A percentile compares a stretch with the other conserved stretches of the same genome.
These are phyloP conservation scores for Idaea dimidiata DNA, from an alignment of 2,888 invertebrate species.

Conservation along the genomic window DNA sequence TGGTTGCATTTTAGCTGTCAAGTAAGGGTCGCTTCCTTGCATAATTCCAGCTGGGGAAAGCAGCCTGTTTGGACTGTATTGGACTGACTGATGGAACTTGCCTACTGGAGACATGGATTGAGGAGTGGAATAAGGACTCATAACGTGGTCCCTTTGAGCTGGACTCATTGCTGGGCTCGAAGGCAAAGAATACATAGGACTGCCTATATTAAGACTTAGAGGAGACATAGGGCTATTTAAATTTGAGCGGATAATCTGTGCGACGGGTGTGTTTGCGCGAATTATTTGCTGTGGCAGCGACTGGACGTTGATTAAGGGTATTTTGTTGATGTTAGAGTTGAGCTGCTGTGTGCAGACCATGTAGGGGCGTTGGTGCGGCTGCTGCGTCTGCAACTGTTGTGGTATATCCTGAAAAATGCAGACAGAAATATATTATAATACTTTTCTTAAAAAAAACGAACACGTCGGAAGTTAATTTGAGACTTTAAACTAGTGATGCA, in stretches of 20 bases:
- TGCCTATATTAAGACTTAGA: conserved; percentile 57
- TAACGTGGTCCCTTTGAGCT: conserved; percentile 53
- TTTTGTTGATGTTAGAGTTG: conserved; percentile 34
- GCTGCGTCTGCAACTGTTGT: conserved; percentile 39
- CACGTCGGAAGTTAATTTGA: not conserved
- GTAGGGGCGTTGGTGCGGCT: conserved; percentile 37
- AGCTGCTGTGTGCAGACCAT: conserved; percentile 45
- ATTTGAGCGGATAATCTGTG: conserved; percentile 34
- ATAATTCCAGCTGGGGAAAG: conserved; percentile 55
- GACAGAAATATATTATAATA: conserved; percentile 31
- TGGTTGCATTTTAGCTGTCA: conserved; percentile 65
- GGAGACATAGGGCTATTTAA: conserved; percentile 59
- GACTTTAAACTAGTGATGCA: not conserved
- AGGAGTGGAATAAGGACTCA: conserved; percentile 66
- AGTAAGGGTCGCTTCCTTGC: conserved; percentile 65
- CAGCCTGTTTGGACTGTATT: conserved; percentile 56
- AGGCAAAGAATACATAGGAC: conserved; percentile 64
- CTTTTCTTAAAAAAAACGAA: not conserved
- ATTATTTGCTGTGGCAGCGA: conserved; percentile 44
- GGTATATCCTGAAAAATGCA: conserved; percentile 58
- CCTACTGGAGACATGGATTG: conserved; percentile 65
- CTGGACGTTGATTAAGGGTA: conserved; percentile 62
- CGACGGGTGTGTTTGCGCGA: conserved; percentile 38
- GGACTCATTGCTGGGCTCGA: conserved; percentile 68
- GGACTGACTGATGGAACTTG: conserved; percentile 44